phyloP scores from a whole-genome alignment of 1,140 invertebrate species.

The Saccostrea cuccullata region DNA sequence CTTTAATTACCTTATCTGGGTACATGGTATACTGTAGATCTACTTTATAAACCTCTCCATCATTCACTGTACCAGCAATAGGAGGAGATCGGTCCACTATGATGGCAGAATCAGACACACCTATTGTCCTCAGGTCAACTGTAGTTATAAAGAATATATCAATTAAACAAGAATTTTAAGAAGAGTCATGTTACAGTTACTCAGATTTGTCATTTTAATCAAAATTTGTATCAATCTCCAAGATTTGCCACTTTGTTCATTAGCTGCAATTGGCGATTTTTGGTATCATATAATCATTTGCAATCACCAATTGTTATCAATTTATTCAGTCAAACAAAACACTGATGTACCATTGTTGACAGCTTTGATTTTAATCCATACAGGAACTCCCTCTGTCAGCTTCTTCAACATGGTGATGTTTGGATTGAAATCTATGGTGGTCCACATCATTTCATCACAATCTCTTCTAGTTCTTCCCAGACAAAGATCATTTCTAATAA shows the following conservation, averaged over 20 bases:
- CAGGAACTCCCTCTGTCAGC: slow-evolving; percentile 63
- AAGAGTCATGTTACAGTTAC: no score
- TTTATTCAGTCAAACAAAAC: not conserved
- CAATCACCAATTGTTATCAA: not conserved
- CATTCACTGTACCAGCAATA: slow-evolving; percentile 58
- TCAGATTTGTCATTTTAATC: no score
- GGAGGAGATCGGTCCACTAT: slow-evolving; percentile 62
- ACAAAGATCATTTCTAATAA: slow-evolving; percentile 59
- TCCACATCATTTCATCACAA: slow-evolving; percentile 61
- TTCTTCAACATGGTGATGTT: slow-evolving; percentile 38
- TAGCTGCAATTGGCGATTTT: not conserved
- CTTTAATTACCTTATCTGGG: slow-evolving; percentile 42
- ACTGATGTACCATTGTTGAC: slow-evolving; percentile 63
- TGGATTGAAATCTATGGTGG: slow-evolving; percentile 16
- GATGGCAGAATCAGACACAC: slow-evolving; percentile 54
- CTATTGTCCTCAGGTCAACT: slow-evolving; percentile 58
- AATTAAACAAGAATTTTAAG: no score
- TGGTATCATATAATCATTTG: not conserved
- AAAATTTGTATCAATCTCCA: not conserved
- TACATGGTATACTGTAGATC: slow-evolving; percentile 59
- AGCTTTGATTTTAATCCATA: slow-evolving; percentile 65
- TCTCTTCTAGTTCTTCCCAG: slow-evolving; percentile 62
- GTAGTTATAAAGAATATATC: not conserved
- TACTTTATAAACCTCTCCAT: slow-evolving; percentile 54
- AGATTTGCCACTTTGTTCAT: not conserved